These are phyloP conservation scores for Rhagoletis zephyria DNA, from an alignment of 1,140 invertebrate genomes.

Conservation along the genomic window DNA sequence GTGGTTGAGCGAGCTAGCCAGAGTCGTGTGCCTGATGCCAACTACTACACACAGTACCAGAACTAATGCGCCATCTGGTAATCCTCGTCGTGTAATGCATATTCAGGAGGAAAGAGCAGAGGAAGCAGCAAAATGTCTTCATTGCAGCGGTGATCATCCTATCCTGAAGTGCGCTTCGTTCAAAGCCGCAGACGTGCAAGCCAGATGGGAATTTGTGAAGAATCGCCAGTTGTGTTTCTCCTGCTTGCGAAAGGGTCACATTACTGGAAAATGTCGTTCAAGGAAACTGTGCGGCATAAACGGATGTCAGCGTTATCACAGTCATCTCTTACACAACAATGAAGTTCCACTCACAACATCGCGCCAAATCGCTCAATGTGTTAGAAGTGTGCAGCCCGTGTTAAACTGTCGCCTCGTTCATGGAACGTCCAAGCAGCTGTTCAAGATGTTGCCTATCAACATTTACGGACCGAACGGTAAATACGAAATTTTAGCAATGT, in stretches of 20 bases:
- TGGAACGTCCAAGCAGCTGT: neutral
- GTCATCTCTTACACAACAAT: too few relatives aligned
- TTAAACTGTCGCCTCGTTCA: neutral
- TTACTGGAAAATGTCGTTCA: too few relatives aligned
- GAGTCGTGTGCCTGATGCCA: neutral
- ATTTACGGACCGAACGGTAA: neutral
- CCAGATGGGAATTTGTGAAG: too few relatives aligned
- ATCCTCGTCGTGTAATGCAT: neutral
- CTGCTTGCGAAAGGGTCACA: too few relatives aligned
- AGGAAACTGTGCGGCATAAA: too few relatives aligned
- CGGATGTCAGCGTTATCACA: too few relatives aligned
- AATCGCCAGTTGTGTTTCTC: too few relatives aligned
- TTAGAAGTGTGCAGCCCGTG: neutral
- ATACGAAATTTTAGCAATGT: neutral
- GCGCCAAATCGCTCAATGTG: too few relatives aligned
- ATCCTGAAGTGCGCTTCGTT: too few relatives aligned
- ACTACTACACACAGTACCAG: neutral
- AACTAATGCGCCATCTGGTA: neutral
- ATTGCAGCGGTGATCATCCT: constrained; percentile 1
- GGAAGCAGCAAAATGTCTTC: neutral
- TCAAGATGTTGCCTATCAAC: neutral
- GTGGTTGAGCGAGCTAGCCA: neutral
- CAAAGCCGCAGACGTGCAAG: too few relatives aligned
- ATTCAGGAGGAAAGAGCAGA: neutral
- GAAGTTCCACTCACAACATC: too few relatives aligned